These are phyloP conservation scores for Clarias batrachus DNA, from an alignment of 2,113 vertebrate species.

Conservation along the genomic window DNA sequence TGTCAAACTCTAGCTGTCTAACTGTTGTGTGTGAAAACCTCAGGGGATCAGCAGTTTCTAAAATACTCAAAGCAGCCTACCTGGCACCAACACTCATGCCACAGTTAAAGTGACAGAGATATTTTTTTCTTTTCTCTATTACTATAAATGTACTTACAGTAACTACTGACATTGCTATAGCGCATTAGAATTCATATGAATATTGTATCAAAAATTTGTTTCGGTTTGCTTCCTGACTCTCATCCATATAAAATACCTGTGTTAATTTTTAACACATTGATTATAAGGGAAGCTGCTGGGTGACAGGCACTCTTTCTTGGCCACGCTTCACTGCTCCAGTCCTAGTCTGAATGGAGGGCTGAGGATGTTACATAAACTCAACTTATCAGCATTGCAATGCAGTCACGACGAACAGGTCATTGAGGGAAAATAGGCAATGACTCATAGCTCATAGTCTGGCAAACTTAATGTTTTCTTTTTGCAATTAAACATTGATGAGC, in stretches of 20 bases:
- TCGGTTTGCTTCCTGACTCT: background rate
- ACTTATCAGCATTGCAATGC: constrained; percentile 35
- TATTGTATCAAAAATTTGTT: background rate
- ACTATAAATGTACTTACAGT: background rate
- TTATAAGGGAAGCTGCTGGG: constrained; percentile 19
- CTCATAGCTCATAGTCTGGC: constrained; percentile 29
- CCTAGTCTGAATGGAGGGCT: constrained; percentile 23
- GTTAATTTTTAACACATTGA: constrained; percentile 33
- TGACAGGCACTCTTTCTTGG: constrained; percentile 25
- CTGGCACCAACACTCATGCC: too few species aligned
- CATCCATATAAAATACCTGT: constrained; percentile 33
- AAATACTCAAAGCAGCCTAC: too few species aligned
- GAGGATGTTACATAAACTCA: constrained; percentile 30
- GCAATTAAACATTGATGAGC: constrained; percentile 44
- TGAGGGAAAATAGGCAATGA: constrained; percentile 48
- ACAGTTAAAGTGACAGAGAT: too few species aligned
- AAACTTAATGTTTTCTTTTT: constrained; percentile 34
- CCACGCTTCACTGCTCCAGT: constrained; percentile 31
- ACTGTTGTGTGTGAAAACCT: too few species aligned
- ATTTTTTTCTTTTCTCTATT: too few species aligned
- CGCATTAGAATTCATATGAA: background rate
- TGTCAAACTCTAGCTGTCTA: too few species aligned
- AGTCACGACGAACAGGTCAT: constrained; percentile 44
- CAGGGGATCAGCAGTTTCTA: too few species aligned
- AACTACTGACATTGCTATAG: background rate